Evolutionary conservation across 2,888 invertebrate genomes (phyloP), one percentile per base, ranked within the genome.

Genomic region (Dynastes tityus): DNA sequence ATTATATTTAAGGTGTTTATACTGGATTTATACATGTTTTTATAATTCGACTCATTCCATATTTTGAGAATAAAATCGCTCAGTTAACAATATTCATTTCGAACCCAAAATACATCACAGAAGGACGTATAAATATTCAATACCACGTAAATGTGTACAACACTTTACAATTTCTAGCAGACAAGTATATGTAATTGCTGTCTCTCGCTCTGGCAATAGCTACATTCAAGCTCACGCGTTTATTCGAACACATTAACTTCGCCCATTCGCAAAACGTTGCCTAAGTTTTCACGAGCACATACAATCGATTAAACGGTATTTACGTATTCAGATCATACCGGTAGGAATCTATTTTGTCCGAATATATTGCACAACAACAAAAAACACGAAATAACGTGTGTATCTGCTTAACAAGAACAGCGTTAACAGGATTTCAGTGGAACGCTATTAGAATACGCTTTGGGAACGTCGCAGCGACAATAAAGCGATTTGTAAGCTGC

Each of bases 381-480:
- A 27, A 27, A 29, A 70, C 22, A 22, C 32, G 32, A 32, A 32
- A 70, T 64, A 70, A 29, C 49, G 27, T 22, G 51, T 53, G 27
- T 70, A 53, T 53, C 29, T 70, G 53, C 37, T 53, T 70, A 70
- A 70, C 70, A 70, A 70, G 70, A 70, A 53, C 51, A 70, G 49
- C 68, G 68, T 68, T 68, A 68, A 70, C 70, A 70, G 53, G 70
- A 70, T 70, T 70, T 53, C 53, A 29, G 53, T 53, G 49, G n/a
- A n/a, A 70, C 70, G 70, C 51, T 53, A 70, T 70, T 70, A 29
- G 70, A 70, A 70, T 70, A 70, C 13, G 29, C 16, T 53, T 53
- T 40, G 16, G 45, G 2, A 16, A 40, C n/a, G 16, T 67, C 55
- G 55, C 55, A 1, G 55, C 16, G 55, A 32, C 29, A 32, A 32